phyloP scores from a whole-genome alignment of 2,888 invertebrate genomes.

The Dicycla oo region DNA sequence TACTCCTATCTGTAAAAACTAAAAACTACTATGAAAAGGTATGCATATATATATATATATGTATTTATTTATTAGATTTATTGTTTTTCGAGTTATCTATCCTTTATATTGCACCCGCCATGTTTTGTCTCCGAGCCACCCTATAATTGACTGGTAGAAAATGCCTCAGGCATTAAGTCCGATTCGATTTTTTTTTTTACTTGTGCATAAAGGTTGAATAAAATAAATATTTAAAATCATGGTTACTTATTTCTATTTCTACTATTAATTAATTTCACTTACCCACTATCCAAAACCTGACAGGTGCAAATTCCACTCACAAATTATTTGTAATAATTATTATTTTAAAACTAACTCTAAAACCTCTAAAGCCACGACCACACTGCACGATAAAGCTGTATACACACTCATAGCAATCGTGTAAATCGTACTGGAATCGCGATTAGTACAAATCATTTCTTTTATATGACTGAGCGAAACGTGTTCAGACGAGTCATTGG shows the following conservation, averaged over 20 bases:
- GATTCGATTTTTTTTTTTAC: neutral
- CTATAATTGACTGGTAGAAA: neutral
- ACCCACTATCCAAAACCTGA: slow-evolving; percentile 15
- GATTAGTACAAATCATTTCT: slow-evolving; percentile 66
- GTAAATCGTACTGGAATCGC: slow-evolving; percentile 58
- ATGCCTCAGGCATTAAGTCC: neutral
- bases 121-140: neutral
- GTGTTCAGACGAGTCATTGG: slow-evolving; percentile 49
- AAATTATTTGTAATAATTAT: slow-evolving; percentile 6
- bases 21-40: no score
- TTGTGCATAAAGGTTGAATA: neutral
- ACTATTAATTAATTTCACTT: slow-evolving; percentile 17
- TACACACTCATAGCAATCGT: slow-evolving; percentile 59
- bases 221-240: no score
- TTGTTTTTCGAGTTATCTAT: no score
- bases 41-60: no score
- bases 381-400: slow-evolving; percentile 45
- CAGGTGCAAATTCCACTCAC: slow-evolving; percentile 14
- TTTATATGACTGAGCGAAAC: slow-evolving; percentile 63
- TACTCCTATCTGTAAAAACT: no score
- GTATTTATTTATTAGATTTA: no score
- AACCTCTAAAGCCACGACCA: slow-evolving; percentile 30
- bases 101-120: neutral
- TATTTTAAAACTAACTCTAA: slow-evolving; percentile 41
- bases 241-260: neutral